Conservation (phyloP, 2,888 invertebrate species). For the Incurvaria masculella region DNA sequence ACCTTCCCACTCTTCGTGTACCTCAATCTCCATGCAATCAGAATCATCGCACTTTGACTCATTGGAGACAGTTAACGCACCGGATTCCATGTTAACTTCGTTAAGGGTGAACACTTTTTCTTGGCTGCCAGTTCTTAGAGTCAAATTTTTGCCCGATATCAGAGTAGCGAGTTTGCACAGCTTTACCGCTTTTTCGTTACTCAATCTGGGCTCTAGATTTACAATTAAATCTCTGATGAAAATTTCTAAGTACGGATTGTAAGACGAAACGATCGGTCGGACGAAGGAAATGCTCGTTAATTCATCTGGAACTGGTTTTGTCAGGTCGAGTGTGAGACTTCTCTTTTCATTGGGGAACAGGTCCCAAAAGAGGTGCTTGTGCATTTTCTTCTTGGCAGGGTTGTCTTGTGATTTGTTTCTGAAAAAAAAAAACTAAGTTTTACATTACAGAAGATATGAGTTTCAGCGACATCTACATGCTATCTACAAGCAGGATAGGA, state of each 20-base stretch:
- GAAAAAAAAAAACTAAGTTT: slow-evolving; percentile 13
- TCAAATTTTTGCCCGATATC: slow-evolving; percentile 23
- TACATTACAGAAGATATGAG: too few relatives aligned
- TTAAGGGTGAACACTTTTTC: slow-evolving; percentile 40
- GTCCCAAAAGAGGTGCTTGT: slow-evolving; percentile 32
- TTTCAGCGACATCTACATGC: too few relatives aligned
- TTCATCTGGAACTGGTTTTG: slow-evolving; percentile 31
- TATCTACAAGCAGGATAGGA: too few relatives aligned
- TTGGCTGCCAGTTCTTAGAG: slow-evolving; percentile 25
- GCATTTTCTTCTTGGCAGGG: slow-evolving; percentile 28
- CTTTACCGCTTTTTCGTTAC: slow-evolving; percentile 23
- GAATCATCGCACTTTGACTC: slow-evolving; percentile 16
- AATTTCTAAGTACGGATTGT: slow-evolving; percentile 36
- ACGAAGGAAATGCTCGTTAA: slow-evolving; percentile 33
- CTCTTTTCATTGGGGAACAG: slow-evolving; percentile 40
- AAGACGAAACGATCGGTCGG: slow-evolving; percentile 35
- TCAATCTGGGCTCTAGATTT: slow-evolving; percentile 32
- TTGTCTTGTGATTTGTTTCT: slow-evolving; percentile 22
- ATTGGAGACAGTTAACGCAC: too few relatives aligned
- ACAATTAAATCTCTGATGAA: slow-evolving; percentile 34
- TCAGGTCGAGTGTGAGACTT: slow-evolving; percentile 32
- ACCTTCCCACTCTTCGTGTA: slow-evolving; percentile 11
- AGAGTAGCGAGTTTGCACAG: slow-evolving; percentile 33
- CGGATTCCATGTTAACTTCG: too few relatives aligned
- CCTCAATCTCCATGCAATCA: slow-evolving; percentile 11